A percentile compares a stretch with the other conserved stretches of the same genome.
phyloP scores from a whole-genome alignment of 1,140 invertebrate genomes.

The Euura lappo region DNA sequence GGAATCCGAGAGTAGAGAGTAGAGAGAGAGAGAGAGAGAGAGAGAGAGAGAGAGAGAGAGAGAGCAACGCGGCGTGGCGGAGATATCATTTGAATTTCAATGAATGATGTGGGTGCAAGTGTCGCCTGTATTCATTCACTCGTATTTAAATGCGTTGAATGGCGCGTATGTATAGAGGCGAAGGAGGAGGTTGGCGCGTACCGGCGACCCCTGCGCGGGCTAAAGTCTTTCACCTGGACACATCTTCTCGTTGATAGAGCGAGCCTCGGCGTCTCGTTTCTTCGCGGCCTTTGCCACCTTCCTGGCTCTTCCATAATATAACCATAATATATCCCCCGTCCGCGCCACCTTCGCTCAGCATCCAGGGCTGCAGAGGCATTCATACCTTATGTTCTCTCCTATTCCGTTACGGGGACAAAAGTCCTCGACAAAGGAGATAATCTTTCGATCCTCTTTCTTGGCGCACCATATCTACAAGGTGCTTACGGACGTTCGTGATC shows the following conservation, averaged over 20 bases:
- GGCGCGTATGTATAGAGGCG: background rate
- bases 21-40: slow-evolving; percentile 14
- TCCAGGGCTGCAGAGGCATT: background rate
- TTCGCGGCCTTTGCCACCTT: background rate
- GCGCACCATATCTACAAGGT: background rate
- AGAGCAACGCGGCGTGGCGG: slow-evolving; percentile 7
- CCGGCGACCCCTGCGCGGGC: background rate
- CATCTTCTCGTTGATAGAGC: slow-evolving; percentile 6
- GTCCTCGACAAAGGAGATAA: slow-evolving; percentile 3
- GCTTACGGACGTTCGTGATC: background rate
- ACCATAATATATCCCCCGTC: background rate
- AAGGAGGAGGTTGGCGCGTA: background rate
- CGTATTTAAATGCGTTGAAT: slow-evolving; percentile 7
- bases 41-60: background rate
- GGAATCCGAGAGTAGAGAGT: background rate
- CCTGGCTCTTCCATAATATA: background rate
- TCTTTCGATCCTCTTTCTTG: background rate
- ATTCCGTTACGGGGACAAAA: background rate
- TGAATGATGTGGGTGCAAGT: slow-evolving; percentile 39
- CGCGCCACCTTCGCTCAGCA: background rate
- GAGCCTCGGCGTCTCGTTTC: background rate
- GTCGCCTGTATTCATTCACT: slow-evolving; percentile 29
- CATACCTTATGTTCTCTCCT: background rate
- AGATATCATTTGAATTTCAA: slow-evolving; percentile 58
- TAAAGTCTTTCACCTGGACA: background rate